These are phyloP conservation scores for Caenorhabditis remanei DNA, from an alignment of 1,140 invertebrate genomes.

Conservation along the genomic window DNA sequence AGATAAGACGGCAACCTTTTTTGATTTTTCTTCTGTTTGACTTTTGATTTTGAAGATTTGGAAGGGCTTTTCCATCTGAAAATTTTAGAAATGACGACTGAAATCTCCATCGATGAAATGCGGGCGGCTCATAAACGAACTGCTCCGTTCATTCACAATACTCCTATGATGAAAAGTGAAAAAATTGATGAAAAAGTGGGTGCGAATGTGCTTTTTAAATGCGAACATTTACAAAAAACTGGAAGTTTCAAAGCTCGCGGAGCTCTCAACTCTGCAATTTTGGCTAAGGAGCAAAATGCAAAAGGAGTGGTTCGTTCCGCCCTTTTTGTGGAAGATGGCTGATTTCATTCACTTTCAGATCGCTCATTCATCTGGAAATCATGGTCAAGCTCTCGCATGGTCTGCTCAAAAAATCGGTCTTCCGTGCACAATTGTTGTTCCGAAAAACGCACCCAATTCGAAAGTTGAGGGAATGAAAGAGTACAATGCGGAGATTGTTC, in stretches of 20 bases:
- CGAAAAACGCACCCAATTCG: constrained; percentile 75
- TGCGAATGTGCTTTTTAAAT: constrained; percentile 74
- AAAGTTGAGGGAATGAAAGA: constrained; percentile 78
- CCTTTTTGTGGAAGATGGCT: neutral
- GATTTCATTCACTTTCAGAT: constrained; percentile 66
- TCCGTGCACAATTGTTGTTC: constrained; percentile 78
- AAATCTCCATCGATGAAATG: constrained; percentile 31
- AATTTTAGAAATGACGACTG: neutral
- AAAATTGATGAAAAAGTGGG: constrained; percentile 54
- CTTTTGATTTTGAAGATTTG: neutral
- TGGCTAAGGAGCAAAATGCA: constrained; percentile 58
- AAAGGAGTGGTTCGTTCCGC: constrained; percentile 64
- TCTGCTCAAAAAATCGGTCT: constrained; percentile 74
- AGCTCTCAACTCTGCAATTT: constrained; percentile 77
- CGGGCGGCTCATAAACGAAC: constrained; percentile 15
- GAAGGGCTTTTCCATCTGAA: neutral
- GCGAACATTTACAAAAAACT: constrained; percentile 79
- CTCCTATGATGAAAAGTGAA: constrained; percentile 54
- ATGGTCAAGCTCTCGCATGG: constrained; percentile 79
- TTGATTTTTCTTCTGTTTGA: neutral
- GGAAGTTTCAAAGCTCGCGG: constrained; percentile 79
- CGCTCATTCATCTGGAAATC: constrained; percentile 79
- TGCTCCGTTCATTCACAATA: constrained; percentile 27
- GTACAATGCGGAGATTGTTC: constrained; percentile 77
- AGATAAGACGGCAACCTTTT: constrained; percentile 16